Evolutionary conservation across 2,113 vertebrate genomes (phyloP).

Genomic region (Chroicocephalus ridibundus): DNA sequence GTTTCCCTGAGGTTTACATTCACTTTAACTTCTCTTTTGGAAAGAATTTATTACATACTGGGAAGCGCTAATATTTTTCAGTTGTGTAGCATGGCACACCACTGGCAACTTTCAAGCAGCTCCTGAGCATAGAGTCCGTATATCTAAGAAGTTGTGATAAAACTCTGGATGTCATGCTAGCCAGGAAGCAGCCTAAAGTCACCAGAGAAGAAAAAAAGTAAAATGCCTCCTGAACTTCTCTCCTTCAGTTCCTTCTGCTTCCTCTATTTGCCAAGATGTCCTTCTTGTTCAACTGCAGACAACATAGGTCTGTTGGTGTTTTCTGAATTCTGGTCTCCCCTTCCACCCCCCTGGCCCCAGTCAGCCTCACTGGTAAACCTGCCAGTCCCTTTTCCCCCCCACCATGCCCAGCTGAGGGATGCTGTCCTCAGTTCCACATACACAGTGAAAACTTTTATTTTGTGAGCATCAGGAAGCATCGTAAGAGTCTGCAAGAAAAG

Average conservation of each 20-base stretch:
- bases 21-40: neutral
- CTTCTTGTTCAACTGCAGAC: neutral
- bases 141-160: neutral
- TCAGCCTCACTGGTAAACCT: neutral
- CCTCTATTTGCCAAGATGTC: neutral
- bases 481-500: neutral
- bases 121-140: neutral
- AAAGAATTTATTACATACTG: neutral
- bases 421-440: neutral
- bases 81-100: neutral
- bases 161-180: neutral
- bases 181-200: neutral
- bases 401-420: neutral
- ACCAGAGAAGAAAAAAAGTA: neutral
- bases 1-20: neutral
- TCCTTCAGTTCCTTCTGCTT: neutral
- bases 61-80: neutral
- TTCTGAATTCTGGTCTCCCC: neutral
- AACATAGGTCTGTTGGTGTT: neutral
- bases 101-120: neutral
- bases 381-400: neutral
- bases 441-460: neutral
- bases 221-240: neutral
- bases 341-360: fast-evolving
- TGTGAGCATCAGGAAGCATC: neutral